phyloP scores from a whole-genome alignment of 2,113 vertebrate genomes.

The Rhinopithecus roxellana region DNA sequence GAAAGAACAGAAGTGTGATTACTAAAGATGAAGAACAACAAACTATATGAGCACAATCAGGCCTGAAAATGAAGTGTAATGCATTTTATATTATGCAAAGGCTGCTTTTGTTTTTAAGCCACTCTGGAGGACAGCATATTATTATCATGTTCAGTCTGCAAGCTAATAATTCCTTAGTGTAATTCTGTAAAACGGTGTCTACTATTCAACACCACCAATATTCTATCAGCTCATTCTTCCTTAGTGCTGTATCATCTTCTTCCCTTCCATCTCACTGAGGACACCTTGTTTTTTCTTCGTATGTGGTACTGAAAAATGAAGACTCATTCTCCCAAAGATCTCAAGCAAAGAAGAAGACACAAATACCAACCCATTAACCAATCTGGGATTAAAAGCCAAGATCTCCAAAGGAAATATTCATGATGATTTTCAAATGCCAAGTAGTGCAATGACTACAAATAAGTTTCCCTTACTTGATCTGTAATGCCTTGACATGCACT shows the following conservation, averaged over 20 bases:
- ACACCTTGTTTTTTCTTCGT: neutral
- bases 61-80: slow-evolving; percentile 52
- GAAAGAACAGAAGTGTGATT: slow-evolving; percentile 60
- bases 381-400: slow-evolving; percentile 41
- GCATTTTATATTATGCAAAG: slow-evolving; percentile 51
- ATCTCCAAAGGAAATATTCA: slow-evolving; percentile 19
- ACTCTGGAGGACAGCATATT: slow-evolving; percentile 48
- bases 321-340: slow-evolving; percentile 6
- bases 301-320: neutral
- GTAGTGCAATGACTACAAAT: neutral
- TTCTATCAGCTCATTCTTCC: neutral
- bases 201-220: neutral
- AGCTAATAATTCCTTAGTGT: slow-evolving; percentile 35
- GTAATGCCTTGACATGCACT: neutral
- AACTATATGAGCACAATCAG: slow-evolving; percentile 59
- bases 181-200: neutral
- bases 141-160: slow-evolving; percentile 50
- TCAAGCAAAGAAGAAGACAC: neutral
- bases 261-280: neutral
- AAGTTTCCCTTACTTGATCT: neutral
- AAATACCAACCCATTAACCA: neutral
- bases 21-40: slow-evolving; percentile 64
- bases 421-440: slow-evolving; percentile 16
- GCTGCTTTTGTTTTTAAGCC: slow-evolving; percentile 69
- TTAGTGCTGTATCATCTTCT: neutral